Conservation (phyloP, 2,113 vertebrate species). For the Sceloporus tristichus region DNA sequence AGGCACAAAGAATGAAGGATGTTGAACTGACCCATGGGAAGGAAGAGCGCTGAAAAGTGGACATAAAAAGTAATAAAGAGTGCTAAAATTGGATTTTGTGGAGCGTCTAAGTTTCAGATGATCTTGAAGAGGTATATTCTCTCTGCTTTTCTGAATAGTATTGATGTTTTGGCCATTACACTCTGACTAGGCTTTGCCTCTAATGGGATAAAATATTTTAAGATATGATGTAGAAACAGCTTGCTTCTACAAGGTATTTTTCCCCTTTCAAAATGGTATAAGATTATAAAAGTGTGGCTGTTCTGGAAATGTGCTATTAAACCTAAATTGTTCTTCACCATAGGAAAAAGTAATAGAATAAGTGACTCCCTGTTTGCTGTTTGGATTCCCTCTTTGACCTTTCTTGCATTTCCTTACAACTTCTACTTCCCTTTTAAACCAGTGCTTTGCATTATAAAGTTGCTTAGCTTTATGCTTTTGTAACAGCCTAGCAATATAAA, state of each 20-base stretch:
- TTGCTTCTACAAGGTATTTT: background rate
- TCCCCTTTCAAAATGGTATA: background rate
- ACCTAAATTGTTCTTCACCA: background rate
- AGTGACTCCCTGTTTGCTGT: background rate
- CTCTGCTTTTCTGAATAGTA: background rate
- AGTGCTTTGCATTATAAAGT: background rate
- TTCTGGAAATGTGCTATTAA: background rate
- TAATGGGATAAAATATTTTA: conserved; percentile 2
- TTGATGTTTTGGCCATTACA: background rate
- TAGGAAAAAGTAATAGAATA: background rate
- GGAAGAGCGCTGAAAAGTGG: background rate
- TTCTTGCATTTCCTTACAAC: background rate
- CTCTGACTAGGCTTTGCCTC: background rate
- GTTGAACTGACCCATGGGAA: background rate
- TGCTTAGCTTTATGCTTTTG: background rate
- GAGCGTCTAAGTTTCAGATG: background rate
- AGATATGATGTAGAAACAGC: background rate
- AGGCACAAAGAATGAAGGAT: background rate
- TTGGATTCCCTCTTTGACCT: background rate
- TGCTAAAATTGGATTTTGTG: background rate
- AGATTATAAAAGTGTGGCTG: background rate
- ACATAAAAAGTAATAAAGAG: background rate
- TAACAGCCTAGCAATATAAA: background rate
- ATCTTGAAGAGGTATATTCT: background rate
- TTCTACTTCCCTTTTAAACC: conserved; percentile 7